Base-by-base conservation (phyloP, 2,113 vertebrate species). In the Colinus virginianus region DNA sequence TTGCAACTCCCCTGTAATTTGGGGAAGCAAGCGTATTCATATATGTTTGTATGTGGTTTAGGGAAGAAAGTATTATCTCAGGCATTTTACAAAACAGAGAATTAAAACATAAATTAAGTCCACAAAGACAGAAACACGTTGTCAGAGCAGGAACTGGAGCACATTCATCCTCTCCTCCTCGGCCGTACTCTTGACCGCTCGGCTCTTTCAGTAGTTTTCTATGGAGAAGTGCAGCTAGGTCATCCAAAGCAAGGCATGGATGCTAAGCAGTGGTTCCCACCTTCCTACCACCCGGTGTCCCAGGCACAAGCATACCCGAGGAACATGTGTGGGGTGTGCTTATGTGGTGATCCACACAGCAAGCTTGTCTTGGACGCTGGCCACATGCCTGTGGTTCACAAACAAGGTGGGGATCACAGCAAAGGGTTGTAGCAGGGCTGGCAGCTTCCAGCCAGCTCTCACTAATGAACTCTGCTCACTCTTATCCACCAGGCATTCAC, bases 1-100 rank as follows among this genome's bases (percentile, higher is more conserved):
- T 96, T 89, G 81, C 71, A 85, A 92, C 80, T 94, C 46, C 90
- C 42, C 69, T 90, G 80, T 94, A 97, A 92, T 94, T 94, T 93
- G 83, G 86, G 58, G 77, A 94, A 93, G 28, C 26, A 78, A 94
- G 36, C 85, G 66, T 68, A 68, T 89, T 72, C 83, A n/a, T 49
- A 80, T 20, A 77, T 10, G 5, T 84, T 86, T 95, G 55, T 51
- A 22, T 84, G 2, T 71, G 66, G 61, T 94, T 88, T 63, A 58
- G 55, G 53, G 69, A 96, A 93, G 78, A 56, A 93, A 70, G 32
- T 66, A 69, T 83, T 92, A 23, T 93, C 69, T 86, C 69, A 72
- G 78, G 78, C n/a, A n/a, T 62, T 64, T 92, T 87, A 82, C 49
- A 71, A 83, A 90, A 82, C 49, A 85, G 88, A 95, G 62, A 87